phyloP scores from a whole-genome alignment of 1,140 invertebrate genomes.

The Apis mellifera region Amel_HAv3.1 CM009939.2:5750501-5751000 shows the following conservation, averaged over 20 bases:
- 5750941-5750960: no score
- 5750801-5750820: no score
- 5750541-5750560: constrained; percentile 41
- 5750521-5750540: constrained; percentile 42
- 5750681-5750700: constrained; percentile 34
- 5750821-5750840: no score
- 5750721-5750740: not conserved
- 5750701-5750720: not conserved
- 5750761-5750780: no score
- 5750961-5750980: no score
- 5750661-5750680: constrained; percentile 65
- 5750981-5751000: no score
- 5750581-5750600: constrained; percentile 45
- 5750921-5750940: no score
- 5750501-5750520: constrained; percentile 48
- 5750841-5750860: no score
- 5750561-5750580: not conserved
- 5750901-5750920: no score
- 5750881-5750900: no score
- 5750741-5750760: not conserved
- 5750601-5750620: constrained; percentile 41
- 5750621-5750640: constrained; percentile 69
- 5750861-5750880: no score
- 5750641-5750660: constrained; percentile 76
- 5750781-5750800: no score